These are phyloP conservation scores for Acrocera orbiculus DNA, from an alignment of 2,888 invertebrate species.

Conservation along the genomic window DNA sequence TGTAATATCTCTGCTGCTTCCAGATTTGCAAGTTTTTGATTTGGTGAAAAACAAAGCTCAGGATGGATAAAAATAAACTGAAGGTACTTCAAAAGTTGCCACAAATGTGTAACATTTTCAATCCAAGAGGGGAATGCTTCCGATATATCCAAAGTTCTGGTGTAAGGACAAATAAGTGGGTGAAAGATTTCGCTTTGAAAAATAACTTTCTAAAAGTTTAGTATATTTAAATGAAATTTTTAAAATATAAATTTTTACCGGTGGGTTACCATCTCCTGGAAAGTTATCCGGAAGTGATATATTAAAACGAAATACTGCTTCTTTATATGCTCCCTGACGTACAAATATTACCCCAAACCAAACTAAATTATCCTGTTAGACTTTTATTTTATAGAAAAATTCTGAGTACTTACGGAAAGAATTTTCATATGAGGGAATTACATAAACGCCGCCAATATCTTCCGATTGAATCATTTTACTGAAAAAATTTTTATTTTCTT, in stretches of 20 bases:
- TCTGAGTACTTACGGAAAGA: constrained; percentile 67
- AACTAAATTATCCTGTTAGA: constrained; percentile 11
- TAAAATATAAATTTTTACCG: constrained; percentile 48
- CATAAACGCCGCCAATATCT: constrained; percentile 75
- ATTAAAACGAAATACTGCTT: constrained; percentile 79
- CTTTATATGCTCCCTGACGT: constrained; percentile 72
- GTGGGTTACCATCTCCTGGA: constrained; percentile 56
- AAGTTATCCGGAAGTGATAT: constrained; percentile 73
- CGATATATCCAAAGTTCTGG: constrained; percentile 57
- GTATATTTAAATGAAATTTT: not conserved
- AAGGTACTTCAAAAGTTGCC: constrained; percentile 77
- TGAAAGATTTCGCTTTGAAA: constrained; percentile 77
- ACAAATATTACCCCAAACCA: constrained; percentile 46
- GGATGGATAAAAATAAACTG: constrained; percentile 68
- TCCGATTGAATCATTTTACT: constrained; percentile 74
- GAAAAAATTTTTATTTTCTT: no score
- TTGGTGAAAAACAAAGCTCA: constrained; percentile 21
- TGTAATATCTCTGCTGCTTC: constrained; percentile 20
- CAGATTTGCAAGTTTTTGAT: constrained; percentile 15
- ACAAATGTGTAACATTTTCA: constrained; percentile 63
- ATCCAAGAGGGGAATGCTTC: constrained; percentile 77
- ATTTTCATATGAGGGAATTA: constrained; percentile 76
- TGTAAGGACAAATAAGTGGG: constrained; percentile 63
- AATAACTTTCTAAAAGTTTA: constrained; percentile 49
- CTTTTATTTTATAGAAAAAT: not conserved